Percentiles rank a stretch among this genome's conserved stretches.
These are phyloP conservation scores for Apodemia zela DNA, from an alignment of 2,888 invertebrate genomes.

Conservation along the genomic window DNA sequence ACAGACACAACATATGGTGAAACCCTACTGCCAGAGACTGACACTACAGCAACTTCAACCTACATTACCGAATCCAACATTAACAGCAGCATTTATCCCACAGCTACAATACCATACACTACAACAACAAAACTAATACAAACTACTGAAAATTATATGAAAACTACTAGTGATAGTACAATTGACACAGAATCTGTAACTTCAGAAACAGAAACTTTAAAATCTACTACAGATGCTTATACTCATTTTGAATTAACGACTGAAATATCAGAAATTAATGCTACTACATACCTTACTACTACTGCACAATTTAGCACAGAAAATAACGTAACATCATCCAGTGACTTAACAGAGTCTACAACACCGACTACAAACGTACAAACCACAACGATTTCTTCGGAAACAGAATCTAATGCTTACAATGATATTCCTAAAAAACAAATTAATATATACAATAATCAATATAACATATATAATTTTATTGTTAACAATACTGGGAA, in stretches of 20 bases:
- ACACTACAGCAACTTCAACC: neutral
- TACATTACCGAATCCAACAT: neutral
- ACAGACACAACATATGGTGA: neutral
- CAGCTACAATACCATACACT: neutral
- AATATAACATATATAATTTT: slow-evolving; percentile 5
- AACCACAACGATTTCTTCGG: neutral
- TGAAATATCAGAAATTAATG: neutral
- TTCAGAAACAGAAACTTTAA: neutral
- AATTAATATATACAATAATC: slow-evolving; percentile 10
- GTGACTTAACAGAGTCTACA: neutral
- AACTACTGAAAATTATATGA: neutral
- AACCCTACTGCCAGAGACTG: neutral
- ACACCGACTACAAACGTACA: neutral
- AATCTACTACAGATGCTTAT: neutral
- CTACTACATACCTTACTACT: neutral
- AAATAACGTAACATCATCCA: neutral
- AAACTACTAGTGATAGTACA: neutral
- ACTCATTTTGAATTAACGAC: neutral
- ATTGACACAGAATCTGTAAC: neutral
- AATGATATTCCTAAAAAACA: neutral
- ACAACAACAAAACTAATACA: neutral
- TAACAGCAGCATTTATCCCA: neutral
- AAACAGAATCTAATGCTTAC: neutral
- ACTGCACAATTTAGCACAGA: neutral
- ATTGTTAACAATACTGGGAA: neutral